phyloP scores from a whole-genome alignment of 2,797 vertebrate species.

The Discoglossus pictus region DNA sequence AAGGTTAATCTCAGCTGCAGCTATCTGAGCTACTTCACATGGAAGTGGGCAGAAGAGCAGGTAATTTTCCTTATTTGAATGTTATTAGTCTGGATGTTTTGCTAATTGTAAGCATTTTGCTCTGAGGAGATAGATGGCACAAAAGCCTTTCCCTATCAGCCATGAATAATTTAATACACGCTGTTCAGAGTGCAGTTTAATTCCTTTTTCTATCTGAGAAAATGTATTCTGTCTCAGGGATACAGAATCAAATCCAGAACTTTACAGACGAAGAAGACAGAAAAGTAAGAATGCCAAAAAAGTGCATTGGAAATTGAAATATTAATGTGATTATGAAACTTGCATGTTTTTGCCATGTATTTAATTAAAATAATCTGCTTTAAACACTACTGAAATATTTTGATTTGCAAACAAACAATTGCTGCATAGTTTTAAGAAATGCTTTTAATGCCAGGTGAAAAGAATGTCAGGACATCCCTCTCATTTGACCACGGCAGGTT shows the following conservation, averaged over 20 bases:
- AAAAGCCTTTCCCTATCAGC: constrained; percentile 41
- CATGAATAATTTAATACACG: constrained; percentile 54
- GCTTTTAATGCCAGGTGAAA: too few relatives aligned
- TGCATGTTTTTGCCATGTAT: too few relatives aligned
- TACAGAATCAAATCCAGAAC: constrained; percentile 31
- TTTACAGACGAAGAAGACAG: constrained; percentile 21
- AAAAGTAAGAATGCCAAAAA: not conserved
- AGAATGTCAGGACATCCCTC: too few relatives aligned
- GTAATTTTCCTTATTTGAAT: constrained; percentile 46
- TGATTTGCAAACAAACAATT: too few relatives aligned
- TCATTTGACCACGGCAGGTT: too few relatives aligned
- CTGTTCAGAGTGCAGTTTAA: constrained; percentile 41
- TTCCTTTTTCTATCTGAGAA: constrained; percentile 44
- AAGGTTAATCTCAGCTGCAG: constrained; percentile 6
- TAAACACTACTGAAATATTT: too few relatives aligned
- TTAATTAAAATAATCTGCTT: too few relatives aligned
- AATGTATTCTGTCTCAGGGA: constrained; percentile 37
- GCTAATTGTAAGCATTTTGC: constrained; percentile 47
- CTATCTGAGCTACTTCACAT: constrained; percentile 2
- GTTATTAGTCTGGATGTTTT: constrained; percentile 47
- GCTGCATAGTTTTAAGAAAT: too few relatives aligned
- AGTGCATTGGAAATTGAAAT: not conserved
- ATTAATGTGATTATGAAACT: not conserved
- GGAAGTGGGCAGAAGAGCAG: constrained; percentile 3
- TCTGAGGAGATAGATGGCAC: constrained; percentile 42